Percentiles rank a stretch among this genome's conserved stretches.
Evolutionary conservation across 30 jellyfish, hydroid and myxozoan genomes (phyloP).

Genomic region (Hydractinia symbiolongicarpus): DNA sequence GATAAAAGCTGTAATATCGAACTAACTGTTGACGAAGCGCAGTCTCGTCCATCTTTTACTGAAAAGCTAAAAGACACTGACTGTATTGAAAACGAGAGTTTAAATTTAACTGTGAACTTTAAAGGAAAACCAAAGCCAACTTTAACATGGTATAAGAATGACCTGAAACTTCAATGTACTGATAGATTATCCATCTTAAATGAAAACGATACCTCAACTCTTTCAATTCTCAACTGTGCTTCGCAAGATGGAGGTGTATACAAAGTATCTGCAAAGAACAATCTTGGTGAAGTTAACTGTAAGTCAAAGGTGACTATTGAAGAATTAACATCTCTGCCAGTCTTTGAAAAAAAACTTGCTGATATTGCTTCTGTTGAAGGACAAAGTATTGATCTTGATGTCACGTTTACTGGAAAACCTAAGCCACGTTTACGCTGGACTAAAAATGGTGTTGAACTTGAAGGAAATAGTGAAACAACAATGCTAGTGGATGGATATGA

Average conservation of each 20-base stretch:
- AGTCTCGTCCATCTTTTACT: constrained; percentile 50
- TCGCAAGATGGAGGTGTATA: constrained; percentile 55
- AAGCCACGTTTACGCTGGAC: constrained; percentile 78
- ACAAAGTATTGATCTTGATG: constrained; percentile 45
- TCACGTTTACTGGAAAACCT: constrained; percentile 65
- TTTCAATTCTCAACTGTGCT: constrained; percentile 19
- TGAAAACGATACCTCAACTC: constrained; percentile 8
- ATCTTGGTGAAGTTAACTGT: constrained; percentile 64
- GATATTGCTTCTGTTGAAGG: constrained; percentile 48
- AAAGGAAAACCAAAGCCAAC: constrained; percentile 81
- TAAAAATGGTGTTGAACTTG: constrained; percentile 54
- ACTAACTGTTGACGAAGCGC: constrained; percentile 68
- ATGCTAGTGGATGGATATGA: constrained; percentile 25
- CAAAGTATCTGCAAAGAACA: constrained; percentile 62
- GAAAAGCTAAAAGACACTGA: constrained; percentile 43
- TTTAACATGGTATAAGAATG: constrained; percentile 77
- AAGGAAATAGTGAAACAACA: not conserved
- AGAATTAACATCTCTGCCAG: constrained; percentile 50
- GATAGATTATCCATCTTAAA: not conserved
- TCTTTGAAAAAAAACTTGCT: constrained; percentile 17
- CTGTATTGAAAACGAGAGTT: constrained; percentile 42
- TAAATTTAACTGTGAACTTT: constrained; percentile 44
- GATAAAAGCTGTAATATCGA: constrained; percentile 46
- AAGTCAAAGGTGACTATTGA: constrained; percentile 61
- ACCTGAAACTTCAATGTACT: constrained; percentile 11